Evolutionary conservation across 2,797 vertebrate genomes (phyloP).

Genomic region (Typhlichthys subterraneus): DNA sequence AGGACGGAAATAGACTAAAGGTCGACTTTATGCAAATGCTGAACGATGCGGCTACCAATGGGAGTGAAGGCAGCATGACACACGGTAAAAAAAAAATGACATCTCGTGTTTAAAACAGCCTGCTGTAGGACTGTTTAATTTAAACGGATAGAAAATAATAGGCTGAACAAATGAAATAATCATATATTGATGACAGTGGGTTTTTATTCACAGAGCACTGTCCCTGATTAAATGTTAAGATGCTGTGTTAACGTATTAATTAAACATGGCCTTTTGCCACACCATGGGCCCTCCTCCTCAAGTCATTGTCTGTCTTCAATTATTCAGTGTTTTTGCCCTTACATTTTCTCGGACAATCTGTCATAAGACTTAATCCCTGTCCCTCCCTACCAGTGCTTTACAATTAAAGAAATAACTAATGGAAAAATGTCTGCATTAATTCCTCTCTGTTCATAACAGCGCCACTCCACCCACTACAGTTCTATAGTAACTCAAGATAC

Average conservation of each 20-base stretch:
- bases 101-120: background rate
- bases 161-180: no score
- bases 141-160: background rate
- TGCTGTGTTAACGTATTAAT: constrained; percentile 4
- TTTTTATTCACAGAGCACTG: no score
- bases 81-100: no score
- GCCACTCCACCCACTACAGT: no score
- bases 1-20: no score
- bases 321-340: background rate
- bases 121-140: background rate
- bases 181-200: no score
- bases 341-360: background rate
- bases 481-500: no score
- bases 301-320: constrained; percentile 8
- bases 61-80: no score
- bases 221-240: constrained; percentile 1
- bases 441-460: no score
- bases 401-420: background rate
- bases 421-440: no score
- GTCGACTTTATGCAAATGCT: no score
- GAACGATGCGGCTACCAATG: no score
- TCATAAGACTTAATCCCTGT: background rate
- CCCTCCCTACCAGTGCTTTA: background rate
- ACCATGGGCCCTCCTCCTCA: background rate
- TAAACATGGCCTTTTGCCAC: constrained; percentile 2